A percentile compares a stretch with the other conserved stretches of the same genome.
These are phyloP conservation scores for Orycteropus afer DNA, from an alignment of 2,113 vertebrate species.

Conservation along the genomic window DNA sequence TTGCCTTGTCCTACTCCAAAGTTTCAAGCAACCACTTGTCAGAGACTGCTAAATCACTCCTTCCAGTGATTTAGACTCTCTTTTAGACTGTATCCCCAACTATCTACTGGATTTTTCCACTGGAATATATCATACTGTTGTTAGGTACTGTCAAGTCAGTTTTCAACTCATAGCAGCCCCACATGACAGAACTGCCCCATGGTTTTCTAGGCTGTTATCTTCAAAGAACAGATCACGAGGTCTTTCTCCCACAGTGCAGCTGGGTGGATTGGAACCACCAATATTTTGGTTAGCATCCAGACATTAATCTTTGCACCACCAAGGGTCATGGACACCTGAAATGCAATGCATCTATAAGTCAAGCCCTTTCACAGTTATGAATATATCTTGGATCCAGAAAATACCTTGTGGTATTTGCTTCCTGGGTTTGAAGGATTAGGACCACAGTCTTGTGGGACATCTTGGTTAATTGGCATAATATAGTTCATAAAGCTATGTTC, in stretches of 20 bases:
- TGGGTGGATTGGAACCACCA: background rate
- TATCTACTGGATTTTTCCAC: background rate
- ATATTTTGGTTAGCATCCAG: background rate
- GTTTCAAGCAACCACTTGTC: background rate
- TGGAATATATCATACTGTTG: background rate
- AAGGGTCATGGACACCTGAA: background rate
- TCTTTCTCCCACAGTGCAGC: too few species aligned
- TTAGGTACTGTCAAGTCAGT: background rate
- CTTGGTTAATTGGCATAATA: background rate
- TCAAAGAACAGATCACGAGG: too few species aligned
- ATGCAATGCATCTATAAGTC: background rate
- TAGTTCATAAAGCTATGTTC: background rate
- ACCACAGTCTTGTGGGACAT: background rate
- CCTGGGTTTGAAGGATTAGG: background rate
- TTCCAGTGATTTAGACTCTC: background rate
- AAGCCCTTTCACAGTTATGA: background rate
- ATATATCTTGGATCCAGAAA: background rate
- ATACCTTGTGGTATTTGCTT: background rate
- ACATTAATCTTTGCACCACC: too few species aligned
- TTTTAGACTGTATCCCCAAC: background rate
- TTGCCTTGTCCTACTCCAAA: background rate
- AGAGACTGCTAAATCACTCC: background rate
- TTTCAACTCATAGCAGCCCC: background rate
- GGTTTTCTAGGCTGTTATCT: too few species aligned
- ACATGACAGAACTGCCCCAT: too few species aligned